Conservation (phyloP, 2,797 vertebrate species). For the Gymnothorax reevesii region DNA sequence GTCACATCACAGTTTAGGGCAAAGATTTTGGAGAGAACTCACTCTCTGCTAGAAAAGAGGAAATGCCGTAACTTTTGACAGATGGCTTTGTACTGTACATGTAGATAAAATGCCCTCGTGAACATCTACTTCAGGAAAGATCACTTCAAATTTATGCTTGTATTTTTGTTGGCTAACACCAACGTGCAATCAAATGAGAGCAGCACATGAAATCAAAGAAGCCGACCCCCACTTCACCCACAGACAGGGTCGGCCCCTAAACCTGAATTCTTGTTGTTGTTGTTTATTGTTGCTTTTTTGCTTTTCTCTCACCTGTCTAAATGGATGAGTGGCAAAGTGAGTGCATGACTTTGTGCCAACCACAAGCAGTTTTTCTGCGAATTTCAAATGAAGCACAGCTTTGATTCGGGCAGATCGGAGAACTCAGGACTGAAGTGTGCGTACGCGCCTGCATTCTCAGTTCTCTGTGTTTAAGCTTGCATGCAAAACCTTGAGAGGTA, state of each 20-base stretch:
- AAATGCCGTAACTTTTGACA: neutral
- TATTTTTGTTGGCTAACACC: constrained; percentile 44
- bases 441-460: constrained; percentile 41
- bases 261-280: neutral
- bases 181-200: constrained; percentile 28
- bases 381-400: constrained; percentile 31
- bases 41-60: neutral
- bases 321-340: constrained; percentile 36
- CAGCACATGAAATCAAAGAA: constrained; percentile 20
- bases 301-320: constrained; percentile 22
- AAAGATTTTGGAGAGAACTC: neutral
- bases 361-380: constrained; percentile 37
- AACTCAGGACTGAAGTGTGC: constrained; percentile 10
- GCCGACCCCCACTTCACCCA: constrained; percentile 27
- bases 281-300: neutral
- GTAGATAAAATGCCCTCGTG: neutral
- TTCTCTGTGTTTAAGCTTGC: constrained; percentile 38
- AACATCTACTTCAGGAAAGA: neutral
- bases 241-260: constrained; percentile 38
- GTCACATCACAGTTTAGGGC: neutral
- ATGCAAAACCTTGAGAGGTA: constrained; percentile 22
- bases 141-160: constrained; percentile 24
- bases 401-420: neutral
- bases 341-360: constrained; percentile 26
- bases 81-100: neutral